Conservation (phyloP, 1,140 invertebrate species). For the Protaetia brevitarsis region DNA sequence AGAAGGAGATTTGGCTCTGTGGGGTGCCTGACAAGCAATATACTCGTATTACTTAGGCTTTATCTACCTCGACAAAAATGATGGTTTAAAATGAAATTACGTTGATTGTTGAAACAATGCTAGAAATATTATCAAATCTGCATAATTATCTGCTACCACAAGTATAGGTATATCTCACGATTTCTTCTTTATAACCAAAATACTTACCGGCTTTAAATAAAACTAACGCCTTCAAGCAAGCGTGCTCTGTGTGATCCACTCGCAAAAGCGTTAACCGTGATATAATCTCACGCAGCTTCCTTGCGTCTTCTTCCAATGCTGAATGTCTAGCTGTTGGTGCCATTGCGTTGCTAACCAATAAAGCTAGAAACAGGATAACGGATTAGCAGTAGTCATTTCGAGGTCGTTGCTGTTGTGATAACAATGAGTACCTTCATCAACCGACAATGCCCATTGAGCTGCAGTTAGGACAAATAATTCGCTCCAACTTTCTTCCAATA, state of each 20-base stretch:
- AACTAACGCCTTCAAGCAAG: constrained; percentile 77
- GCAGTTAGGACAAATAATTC: constrained; percentile 82
- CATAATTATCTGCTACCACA: too few species aligned
- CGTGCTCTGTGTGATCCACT: constrained; percentile 79
- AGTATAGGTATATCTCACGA: background rate
- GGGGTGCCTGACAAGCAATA: too few species aligned
- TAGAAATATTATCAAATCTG: too few species aligned
- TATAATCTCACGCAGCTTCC: constrained; percentile 56
- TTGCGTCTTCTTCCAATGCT: constrained; percentile 48
- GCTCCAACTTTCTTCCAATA: constrained; percentile 77
- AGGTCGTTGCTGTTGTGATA: constrained; percentile 2
- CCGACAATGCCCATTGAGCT: constrained; percentile 72
- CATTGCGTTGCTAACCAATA: constrained; percentile 45
- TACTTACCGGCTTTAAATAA: constrained; percentile 75
- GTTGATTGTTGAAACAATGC: too few species aligned
- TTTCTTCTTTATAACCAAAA: background rate
- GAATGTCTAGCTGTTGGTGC: constrained; percentile 45
- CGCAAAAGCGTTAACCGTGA: constrained; percentile 62
- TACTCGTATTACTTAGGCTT: too few species aligned
- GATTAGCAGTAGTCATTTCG: constrained; percentile 22
- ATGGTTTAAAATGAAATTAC: too few species aligned
- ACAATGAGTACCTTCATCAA: constrained; percentile 63
- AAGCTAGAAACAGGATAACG: constrained; percentile 42
- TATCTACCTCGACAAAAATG: too few species aligned
- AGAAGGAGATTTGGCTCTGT: too few species aligned